phyloP scores from a whole-genome alignment of 2,888 invertebrate genomes.

The Clivina fossor region DNA sequence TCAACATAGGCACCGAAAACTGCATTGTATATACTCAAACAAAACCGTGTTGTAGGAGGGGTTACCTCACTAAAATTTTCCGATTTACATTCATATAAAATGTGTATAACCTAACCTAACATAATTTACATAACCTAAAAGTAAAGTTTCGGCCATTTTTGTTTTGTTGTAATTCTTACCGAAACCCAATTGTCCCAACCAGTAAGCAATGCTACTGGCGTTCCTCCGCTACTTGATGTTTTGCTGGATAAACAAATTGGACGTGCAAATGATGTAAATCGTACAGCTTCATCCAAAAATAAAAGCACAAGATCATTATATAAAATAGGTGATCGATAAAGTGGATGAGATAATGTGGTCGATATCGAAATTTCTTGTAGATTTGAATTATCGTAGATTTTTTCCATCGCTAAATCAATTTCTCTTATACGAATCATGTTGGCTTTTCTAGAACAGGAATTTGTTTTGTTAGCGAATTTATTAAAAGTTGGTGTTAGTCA shows the following conservation, averaged over 20 bases:
- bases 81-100: no score
- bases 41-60: no score
- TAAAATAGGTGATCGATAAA: constrained; percentile 21
- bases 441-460: constrained; percentile 17
- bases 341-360: constrained; percentile 10
- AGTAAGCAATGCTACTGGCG: constrained; percentile 15
- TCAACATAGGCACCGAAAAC: no score
- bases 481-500: no score
- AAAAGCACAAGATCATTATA: constrained; percentile 27
- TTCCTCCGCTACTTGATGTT: neutral
- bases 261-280: constrained; percentile 8
- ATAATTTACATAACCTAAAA: no score
- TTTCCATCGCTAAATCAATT: constrained; percentile 9
- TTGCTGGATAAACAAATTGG: constrained; percentile 23
- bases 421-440: constrained; percentile 26
- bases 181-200: constrained; percentile 30
- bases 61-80: no score
- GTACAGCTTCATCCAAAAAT: constrained; percentile 15
- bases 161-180: no score
- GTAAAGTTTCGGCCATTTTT: no score
- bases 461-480: no score
- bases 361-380: constrained; percentile 18
- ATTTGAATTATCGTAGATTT: constrained; percentile 7
- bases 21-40: no score
- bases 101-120: no score